Evolutionary conservation across 2,888 invertebrate genomes (phyloP), one percentile per base, ranked within the genome.

Genomic region (Bombylius discolor): DNA sequence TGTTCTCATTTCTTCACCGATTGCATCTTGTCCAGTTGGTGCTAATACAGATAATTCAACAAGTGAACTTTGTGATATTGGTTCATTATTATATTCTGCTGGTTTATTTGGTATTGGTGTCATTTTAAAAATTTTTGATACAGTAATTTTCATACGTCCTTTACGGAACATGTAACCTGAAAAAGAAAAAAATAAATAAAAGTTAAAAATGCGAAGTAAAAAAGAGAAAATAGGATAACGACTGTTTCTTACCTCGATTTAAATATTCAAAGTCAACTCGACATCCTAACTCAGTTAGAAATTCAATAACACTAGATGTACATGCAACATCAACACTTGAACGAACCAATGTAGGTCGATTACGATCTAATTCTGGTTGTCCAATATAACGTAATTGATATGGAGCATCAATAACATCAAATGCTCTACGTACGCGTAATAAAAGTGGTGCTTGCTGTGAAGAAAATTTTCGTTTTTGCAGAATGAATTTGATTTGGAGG

Each of bases 81-180:
- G 84, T 68, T 96, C 95, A 54, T 69, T 69, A 47, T 84, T 77
- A 64, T 79, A 79, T 62, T 86, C 85, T 44, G 80, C 77, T 34
- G 81, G 77, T 67, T 86, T 86, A 45, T 83, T 84, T 60, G 83
- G 82, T 72, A 84, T 83, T 55, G 86, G 85, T 47, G 80, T 81
- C 72, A 89, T 83, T 80, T 92, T 93, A 66, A 89, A 92, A 57
- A 96, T 87, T 74, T 96, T 96, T 1, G 94, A 90, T 0, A 97
- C 95, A 1, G 93, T 94, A 31, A 96, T 89, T 74, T 97, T 97
- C 92, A 97, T 94, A 58, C 95, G 80, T 0, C 96, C 97, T 74
- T 97, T 97, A 57, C 94, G 81, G 67, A 96, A 96, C 86, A 96
- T 90, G 67, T 89, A 94, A 5, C 72, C 72, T 70, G 47, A 23